Conservation (phyloP, 2,113 vertebrate genomes). For the Caranx ignobilis region DNA sequence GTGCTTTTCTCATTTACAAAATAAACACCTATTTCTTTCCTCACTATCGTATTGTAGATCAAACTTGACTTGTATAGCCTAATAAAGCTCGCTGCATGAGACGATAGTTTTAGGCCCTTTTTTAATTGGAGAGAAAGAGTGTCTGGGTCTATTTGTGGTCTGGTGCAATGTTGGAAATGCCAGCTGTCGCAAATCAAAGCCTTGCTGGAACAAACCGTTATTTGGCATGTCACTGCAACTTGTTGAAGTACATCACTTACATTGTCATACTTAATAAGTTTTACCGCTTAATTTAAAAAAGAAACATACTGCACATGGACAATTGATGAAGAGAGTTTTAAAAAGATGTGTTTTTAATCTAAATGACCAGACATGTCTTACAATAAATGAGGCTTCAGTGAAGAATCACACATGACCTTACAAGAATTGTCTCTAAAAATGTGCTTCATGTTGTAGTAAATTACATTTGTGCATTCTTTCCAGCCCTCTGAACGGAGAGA, state of each 20-base stretch:
- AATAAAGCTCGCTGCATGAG: conserved; percentile 73
- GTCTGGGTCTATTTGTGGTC: conserved; percentile 85
- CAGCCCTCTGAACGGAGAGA: conserved; percentile 45
- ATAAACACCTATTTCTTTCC: conserved; percentile 63
- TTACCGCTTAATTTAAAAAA: neutral
- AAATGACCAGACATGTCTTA: neutral
- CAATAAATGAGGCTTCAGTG: neutral
- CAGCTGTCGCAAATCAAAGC: conserved; percentile 83
- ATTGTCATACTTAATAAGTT: conserved; percentile 31
- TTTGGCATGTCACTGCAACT: conserved; percentile 67
- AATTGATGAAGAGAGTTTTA: neutral
- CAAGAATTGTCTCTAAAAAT: neutral
- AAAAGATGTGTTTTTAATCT: neutral
- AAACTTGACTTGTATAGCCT: conserved; percentile 67
- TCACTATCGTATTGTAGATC: conserved; percentile 53
- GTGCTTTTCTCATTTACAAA: conserved; percentile 70
- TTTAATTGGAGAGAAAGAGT: conserved; percentile 83
- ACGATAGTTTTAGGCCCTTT: conserved; percentile 67
- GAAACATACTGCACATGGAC: neutral
- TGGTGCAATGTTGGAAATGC: conserved; percentile 84
- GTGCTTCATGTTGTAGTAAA: neutral
- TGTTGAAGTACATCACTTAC: conserved; percentile 64
- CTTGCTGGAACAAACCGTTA: conserved; percentile 71
- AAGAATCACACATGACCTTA: neutral
- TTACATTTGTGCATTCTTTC: conserved; percentile 3